Percentiles rank a stretch among this genome's conserved stretches.
Evolutionary conservation across 2,113 vertebrate species (phyloP).

Genomic region (Tricholaema leucomelas): DNA sequence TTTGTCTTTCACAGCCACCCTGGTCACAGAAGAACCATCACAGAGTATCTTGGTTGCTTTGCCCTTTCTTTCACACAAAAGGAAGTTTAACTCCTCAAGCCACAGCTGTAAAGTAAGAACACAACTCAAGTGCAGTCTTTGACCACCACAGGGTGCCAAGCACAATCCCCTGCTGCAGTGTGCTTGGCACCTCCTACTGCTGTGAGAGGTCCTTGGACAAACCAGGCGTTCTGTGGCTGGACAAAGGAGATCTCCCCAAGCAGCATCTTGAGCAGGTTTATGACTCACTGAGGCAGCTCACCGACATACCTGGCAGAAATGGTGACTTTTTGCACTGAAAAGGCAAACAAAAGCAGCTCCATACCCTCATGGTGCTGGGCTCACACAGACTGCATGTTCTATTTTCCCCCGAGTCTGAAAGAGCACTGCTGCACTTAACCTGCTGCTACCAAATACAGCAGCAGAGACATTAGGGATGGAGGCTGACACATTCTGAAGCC

Average conservation of each 20-base stretch:
- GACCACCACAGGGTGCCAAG: neutral
- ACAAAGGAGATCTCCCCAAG: fast-evolving
- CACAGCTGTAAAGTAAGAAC: neutral
- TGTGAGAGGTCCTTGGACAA: neutral
- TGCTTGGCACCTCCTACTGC: neutral
- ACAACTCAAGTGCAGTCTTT: fast-evolving
- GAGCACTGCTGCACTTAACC: neutral
- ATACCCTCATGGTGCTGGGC: fast-evolving
- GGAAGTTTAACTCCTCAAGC: neutral
- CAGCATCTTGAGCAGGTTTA: neutral
- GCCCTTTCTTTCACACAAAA: neutral
- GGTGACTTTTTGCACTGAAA: fast-evolving
- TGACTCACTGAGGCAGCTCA: neutral
- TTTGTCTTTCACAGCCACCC: neutral
- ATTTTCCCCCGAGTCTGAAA: neutral
- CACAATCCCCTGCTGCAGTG: fast-evolving
- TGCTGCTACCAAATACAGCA: neutral
- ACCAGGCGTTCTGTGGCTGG: neutral
- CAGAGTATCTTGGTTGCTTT: neutral
- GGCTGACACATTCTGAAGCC: neutral
- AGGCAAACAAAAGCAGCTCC: neutral
- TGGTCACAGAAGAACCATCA: neutral
- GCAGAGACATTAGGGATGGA: neutral
- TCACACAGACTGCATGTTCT: fast-evolving
- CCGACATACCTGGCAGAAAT: no score